These are phyloP conservation scores for Epistrophella euchroma DNA, from an alignment of 2,888 invertebrate species.

Conservation along the genomic window DNA sequence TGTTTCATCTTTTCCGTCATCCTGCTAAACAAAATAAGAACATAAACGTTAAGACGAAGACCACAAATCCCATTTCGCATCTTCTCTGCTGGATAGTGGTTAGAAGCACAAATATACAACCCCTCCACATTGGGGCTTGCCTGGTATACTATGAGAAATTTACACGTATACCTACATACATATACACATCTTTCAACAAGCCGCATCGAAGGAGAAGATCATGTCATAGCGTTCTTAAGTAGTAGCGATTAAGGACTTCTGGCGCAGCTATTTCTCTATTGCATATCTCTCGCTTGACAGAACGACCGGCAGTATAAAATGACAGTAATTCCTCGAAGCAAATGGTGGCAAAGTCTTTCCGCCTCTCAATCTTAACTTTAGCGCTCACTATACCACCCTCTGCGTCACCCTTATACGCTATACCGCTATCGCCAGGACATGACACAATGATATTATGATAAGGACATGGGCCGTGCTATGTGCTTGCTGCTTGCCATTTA, in stretches of 20 bases:
- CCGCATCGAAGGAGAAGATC: slow-evolving; percentile 17
- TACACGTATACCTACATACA: not conserved
- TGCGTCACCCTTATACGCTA: not conserved
- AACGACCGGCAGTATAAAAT: slow-evolving; percentile 54
- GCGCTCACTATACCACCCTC: not conserved
- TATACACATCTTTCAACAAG: slow-evolving; percentile 9
- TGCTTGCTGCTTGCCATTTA: slow-evolving; percentile 44
- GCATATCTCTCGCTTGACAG: slow-evolving; percentile 52
- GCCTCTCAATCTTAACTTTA: slow-evolving; percentile 10
- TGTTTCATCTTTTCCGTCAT: slow-evolving; percentile 7
- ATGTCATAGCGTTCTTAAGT: slow-evolving; percentile 30
- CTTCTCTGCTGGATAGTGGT: not conserved
- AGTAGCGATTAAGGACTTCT: slow-evolving; percentile 64
- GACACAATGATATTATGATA: slow-evolving; percentile 68
- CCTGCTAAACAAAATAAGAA: slow-evolving; percentile 41
- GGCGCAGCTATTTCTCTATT: slow-evolving; percentile 51
- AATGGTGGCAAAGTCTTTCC: slow-evolving; percentile 49
- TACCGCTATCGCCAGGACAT: slow-evolving; percentile 2
- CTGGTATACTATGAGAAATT: not conserved
- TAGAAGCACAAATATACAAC: not conserved
- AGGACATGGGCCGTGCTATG: slow-evolving; percentile 65
- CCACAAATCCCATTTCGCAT: slow-evolving; percentile 53
- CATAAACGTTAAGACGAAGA: slow-evolving; percentile 45
- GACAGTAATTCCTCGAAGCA: slow-evolving; percentile 71
- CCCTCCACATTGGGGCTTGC: not conserved